Conservation (phyloP, 2,113 vertebrate species). For the Pristiophorus japonicus region DNA sequence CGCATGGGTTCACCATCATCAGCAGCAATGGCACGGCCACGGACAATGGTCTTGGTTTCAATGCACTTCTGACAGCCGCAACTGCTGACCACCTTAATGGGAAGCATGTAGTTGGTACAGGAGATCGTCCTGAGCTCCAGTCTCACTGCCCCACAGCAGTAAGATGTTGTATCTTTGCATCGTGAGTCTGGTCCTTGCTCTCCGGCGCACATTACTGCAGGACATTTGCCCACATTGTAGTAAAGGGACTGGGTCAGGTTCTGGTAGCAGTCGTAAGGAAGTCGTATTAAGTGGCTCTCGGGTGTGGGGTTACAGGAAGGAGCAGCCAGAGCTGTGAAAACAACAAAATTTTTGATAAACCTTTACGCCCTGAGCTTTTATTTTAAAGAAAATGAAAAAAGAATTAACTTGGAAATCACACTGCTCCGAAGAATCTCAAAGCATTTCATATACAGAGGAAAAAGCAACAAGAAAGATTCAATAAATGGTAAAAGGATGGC, state of each 20-base stretch:
- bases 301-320: conserved; percentile 72
- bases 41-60: conserved; percentile 70
- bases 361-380: no score
- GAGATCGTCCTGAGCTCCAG: conserved; percentile 71
- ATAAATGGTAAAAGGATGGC: background rate
- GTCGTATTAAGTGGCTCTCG: conserved; percentile 72
- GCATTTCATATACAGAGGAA: background rate
- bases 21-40: conserved; percentile 76
- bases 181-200: conserved; percentile 73
- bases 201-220: conserved; percentile 66
- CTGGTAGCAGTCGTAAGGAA: conserved; percentile 90
- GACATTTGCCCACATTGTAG: conserved; percentile 81
- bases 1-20: conserved; percentile 88
- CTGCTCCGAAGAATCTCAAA: background rate
- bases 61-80: conserved; percentile 86
- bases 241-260: conserved; percentile 78
- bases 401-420: background rate
- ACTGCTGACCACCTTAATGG: conserved; percentile 69
- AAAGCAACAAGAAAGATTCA: background rate
- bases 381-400: background rate
- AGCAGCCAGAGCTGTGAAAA: conserved; percentile 62
- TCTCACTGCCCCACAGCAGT: conserved; percentile 82
- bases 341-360: conserved; percentile 34
- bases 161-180: conserved; percentile 73
- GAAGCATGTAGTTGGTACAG: conserved; percentile 75